phyloP scores from a whole-genome alignment of 2,113 vertebrate genomes.

The Zingel zingel region DNA sequence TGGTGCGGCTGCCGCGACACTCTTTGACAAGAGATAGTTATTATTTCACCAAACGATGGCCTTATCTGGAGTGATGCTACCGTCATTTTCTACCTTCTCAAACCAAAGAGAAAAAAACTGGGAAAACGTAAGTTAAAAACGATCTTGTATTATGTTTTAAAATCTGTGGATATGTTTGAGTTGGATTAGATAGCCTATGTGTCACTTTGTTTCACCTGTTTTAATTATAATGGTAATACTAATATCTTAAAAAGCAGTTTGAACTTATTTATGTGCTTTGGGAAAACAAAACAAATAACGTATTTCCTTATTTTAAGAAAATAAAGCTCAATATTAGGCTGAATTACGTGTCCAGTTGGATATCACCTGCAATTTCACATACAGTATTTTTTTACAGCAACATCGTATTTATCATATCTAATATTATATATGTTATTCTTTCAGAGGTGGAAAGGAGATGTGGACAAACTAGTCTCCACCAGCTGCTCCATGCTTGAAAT shows the following conservation, averaged over 20 bases:
- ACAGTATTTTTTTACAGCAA: not conserved
- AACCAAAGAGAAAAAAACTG: slow-evolving; percentile 90
- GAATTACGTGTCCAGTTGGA: not conserved
- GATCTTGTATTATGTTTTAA: not conserved
- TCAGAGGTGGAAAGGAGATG: slow-evolving; percentile 91
- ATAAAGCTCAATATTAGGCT: not conserved
- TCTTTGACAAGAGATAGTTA: slow-evolving; percentile 49
- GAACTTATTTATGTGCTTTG: not conserved
- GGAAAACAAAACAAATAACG: not conserved
- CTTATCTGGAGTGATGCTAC: slow-evolving; percentile 92
- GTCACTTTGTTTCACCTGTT: not conserved
- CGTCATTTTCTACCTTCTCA: slow-evolving; percentile 95
- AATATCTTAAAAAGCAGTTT: not conserved
- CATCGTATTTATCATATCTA: not conserved
- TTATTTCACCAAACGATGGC: slow-evolving; percentile 85
- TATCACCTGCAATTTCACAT: not conserved
- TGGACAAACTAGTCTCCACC: slow-evolving; percentile 79
- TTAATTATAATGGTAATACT: not conserved
- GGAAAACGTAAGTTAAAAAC: slow-evolving; percentile 90
- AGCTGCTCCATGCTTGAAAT: slow-evolving; percentile 81
- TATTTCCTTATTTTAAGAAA: not conserved
- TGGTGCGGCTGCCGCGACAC: slow-evolving; percentile 52
- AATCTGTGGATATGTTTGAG: not conserved
- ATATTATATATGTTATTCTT: slow-evolving; percentile 16
- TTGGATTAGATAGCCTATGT: not conserved